phyloP scores from a whole-genome alignment of 2,797 vertebrate genomes.

The Malacoraja senta region DNA sequence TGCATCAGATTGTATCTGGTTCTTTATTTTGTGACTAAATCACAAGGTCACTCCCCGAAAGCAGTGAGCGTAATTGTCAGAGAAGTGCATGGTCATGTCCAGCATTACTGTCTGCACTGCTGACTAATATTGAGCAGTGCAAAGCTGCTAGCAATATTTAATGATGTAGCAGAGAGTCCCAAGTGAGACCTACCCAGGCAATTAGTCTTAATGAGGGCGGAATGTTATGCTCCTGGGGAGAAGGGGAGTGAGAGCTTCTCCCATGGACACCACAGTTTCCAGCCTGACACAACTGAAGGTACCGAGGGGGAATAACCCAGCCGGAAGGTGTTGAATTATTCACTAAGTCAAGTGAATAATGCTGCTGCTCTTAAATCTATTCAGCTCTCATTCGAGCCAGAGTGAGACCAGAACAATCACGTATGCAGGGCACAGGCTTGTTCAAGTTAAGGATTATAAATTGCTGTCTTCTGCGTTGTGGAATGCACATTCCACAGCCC shows the following conservation, averaged over 20 bases:
- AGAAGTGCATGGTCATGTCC: background rate
- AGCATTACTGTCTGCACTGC: background rate
- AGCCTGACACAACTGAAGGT: conserved; percentile 21
- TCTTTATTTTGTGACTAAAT: background rate
- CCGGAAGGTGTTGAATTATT: conserved; percentile 20
- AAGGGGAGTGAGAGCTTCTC: background rate
- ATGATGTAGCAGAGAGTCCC: conserved; percentile 53
- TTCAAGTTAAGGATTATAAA: background rate
- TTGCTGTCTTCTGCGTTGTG: background rate
- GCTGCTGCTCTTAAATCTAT: background rate
- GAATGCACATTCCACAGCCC: background rate
- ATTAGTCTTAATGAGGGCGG: conserved; percentile 59
- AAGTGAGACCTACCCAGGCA: conserved; percentile 50
- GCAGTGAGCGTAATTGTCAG: background rate
- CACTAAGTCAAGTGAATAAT: background rate
- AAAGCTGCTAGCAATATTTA: conserved; percentile 39
- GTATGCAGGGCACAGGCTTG: background rate
- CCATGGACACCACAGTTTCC: background rate
- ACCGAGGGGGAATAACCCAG: background rate
- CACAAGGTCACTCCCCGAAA: background rate
- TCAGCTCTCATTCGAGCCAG: background rate
- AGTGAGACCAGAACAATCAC: background rate
- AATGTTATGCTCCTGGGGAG: conserved; percentile 48
- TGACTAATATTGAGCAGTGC: background rate
- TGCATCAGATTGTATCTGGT: background rate